Evolutionary conservation across 2,113 vertebrate genomes (phyloP), one percentile per base, ranked within the genome.

Genomic region (Blennius ocellaris): DNA sequence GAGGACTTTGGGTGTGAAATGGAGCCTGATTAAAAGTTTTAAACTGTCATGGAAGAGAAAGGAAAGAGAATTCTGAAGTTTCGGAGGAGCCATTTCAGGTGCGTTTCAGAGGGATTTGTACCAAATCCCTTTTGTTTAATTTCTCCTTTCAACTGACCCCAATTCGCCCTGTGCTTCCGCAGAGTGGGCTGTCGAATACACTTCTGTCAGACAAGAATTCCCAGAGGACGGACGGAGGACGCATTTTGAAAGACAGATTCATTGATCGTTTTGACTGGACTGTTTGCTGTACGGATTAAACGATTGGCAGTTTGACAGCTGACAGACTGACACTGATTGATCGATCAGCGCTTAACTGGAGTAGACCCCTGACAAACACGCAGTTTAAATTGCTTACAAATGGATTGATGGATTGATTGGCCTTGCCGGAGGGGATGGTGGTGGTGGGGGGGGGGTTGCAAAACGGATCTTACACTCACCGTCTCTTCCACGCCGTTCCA

Each of bases 401-500:
- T 53, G 56, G 61, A 82, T 11, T 82, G 84, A 88, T 11, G 69
- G 76, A 78, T 80, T 76, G 72, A 86, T 80, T 69, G 55, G 59
- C 40, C 50, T 69, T 62, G 52, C 53, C 39, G 12, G 43, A 6
- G 44, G 44, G 43, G 41, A 9, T 6, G 40, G 41, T n/a, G n/a
- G n/a, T 6, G 44, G 50, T n/a, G 41, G 7, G 44, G 48, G 43
- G 11, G 39, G 6, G 44, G 51, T 55, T 36, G 52, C 52, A 76
- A 73, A 72, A 47, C 3, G 5, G 10, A 39, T 11, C 62, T 68
- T 36, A 30, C 14, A 69, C 94, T 92, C 94, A 98, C 97, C 97
- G 67, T 98, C 96, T 89, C 95, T 94, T 70, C 94, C 82, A 69
- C 95, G 96, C 65, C 94, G 96, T 76, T 98, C 96, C 75, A 84